Conservation (phyloP, 1,140 invertebrate species). For the Trachymyrmex cornetzi region DNA sequence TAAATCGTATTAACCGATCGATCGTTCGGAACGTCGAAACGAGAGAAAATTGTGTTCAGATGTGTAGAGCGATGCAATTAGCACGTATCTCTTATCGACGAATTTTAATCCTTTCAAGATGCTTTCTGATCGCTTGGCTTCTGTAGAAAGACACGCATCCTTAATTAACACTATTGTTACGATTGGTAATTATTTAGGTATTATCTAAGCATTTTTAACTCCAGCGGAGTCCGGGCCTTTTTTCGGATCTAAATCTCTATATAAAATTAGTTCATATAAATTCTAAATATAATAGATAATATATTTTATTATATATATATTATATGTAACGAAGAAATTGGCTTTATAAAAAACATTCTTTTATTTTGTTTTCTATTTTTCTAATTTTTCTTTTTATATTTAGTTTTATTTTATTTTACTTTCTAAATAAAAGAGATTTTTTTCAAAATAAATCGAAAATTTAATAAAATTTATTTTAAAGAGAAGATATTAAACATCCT, state of each 20-base stretch:
- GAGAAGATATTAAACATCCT: background rate
- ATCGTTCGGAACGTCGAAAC: slow-evolving; percentile 79
- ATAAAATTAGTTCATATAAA: too few relatives aligned
- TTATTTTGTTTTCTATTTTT: background rate
- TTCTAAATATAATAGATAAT: background rate
- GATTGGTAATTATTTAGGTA: background rate
- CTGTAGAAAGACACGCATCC: slow-evolving; percentile 49
- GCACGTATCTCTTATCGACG: slow-evolving; percentile 16
- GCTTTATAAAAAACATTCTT: background rate
- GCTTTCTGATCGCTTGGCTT: slow-evolving; percentile 52
- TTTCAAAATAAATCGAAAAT: background rate
- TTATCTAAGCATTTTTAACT: background rate
- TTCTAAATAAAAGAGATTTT: background rate
- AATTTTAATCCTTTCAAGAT: slow-evolving; percentile 47
- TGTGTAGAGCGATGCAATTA: slow-evolving; percentile 46
- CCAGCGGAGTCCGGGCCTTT: background rate
- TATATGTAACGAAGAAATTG: background rate
- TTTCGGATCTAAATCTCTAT: background rate
- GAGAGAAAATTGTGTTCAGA: slow-evolving; percentile 56
- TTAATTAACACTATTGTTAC: slow-evolving; percentile 28
- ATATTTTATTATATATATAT: background rate
- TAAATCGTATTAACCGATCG: slow-evolving; percentile 82
- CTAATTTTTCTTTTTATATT: background rate
- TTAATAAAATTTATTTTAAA: background rate
- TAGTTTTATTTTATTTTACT: background rate